Conservation (phyloP, 2,888 invertebrate genomes). For the Notocelia uddmanniana region DNA sequence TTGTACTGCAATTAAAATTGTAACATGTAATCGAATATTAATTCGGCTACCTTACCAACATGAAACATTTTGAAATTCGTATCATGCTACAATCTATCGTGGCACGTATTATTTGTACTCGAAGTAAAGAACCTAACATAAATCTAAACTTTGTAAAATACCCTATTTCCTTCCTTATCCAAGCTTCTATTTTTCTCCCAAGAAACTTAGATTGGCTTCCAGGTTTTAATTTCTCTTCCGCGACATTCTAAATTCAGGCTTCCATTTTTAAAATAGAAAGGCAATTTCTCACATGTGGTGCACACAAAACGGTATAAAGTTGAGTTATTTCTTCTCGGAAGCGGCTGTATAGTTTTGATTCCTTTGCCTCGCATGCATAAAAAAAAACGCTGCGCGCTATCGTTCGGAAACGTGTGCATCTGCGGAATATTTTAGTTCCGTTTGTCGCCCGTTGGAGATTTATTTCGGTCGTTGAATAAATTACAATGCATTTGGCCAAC, state of each 20-base stretch:
- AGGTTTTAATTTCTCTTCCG: constrained; percentile 28
- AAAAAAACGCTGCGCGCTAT: constrained; percentile 12
- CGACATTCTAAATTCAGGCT: constrained; percentile 31
- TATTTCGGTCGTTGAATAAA: constrained; percentile 35
- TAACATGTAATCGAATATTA: background rate
- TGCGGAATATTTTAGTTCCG: constrained; percentile 36
- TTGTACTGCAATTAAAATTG: background rate
- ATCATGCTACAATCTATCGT: background rate
- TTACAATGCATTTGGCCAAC: constrained; percentile 28
- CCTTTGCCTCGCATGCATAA: constrained; percentile 17
- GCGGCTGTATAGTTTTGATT: constrained; percentile 26
- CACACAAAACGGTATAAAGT: constrained; percentile 23
- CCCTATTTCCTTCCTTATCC: constrained; percentile 7
- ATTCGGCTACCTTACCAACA: background rate
- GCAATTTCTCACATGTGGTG: constrained; percentile 13
- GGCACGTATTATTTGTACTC: background rate
- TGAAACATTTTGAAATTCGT: background rate
- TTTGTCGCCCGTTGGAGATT: constrained; percentile 23
- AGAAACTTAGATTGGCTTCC: constrained; percentile 36
- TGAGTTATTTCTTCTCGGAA: constrained; percentile 28
- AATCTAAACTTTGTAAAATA: constrained; percentile 19
- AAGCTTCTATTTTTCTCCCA: constrained; percentile 8
- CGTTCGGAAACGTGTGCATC: constrained; percentile 31
- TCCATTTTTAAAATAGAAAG: constrained; percentile 37
- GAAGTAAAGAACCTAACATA: constrained; percentile 2